phyloP scores from a whole-genome alignment of 2,888 invertebrate species.

The Scotopteryx bipunctaria region DNA sequence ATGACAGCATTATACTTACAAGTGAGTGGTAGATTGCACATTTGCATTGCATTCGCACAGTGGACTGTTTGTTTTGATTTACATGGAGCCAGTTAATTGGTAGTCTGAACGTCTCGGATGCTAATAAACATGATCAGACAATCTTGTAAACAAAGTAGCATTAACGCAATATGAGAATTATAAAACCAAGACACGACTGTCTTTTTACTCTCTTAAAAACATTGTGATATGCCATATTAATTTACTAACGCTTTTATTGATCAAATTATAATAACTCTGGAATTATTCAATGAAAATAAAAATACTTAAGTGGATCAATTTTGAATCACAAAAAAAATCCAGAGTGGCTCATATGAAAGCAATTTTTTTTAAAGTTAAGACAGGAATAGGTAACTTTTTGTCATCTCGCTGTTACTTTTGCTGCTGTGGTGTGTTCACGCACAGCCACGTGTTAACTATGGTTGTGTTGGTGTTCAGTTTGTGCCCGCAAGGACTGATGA shows the following conservation, averaged over 20 bases:
- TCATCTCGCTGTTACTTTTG: constrained; percentile 53
- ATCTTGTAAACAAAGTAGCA: constrained; percentile 10
- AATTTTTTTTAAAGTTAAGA: background rate
- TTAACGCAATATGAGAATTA: constrained; percentile 1
- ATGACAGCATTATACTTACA: constrained; percentile 27
- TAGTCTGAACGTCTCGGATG: constrained; percentile 18
- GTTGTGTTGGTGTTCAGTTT: constrained; percentile 88
- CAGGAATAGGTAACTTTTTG: background rate
- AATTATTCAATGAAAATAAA: no score
- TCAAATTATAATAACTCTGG: no score
- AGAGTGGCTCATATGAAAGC: no score
- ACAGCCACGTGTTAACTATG: constrained; percentile 62
- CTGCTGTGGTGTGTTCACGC: constrained; percentile 60
- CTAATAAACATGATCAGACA: constrained; percentile 22
- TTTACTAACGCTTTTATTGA: no score
- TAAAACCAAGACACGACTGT: constrained; percentile 12
- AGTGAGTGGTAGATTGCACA: constrained; percentile 17
- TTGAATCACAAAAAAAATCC: no score
- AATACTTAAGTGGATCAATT: no score
- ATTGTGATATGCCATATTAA: background rate
- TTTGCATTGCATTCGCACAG: constrained; percentile 8
- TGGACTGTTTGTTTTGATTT: constrained; percentile 31
- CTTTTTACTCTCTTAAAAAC: background rate
- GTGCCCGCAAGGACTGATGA: constrained; percentile 94
- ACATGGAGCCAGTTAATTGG: constrained; percentile 24